Percentiles rank a stretch among this genome's conserved stretches.
Evolutionary conservation across 2,888 invertebrate genomes (phyloP).

Genomic region (Clusia tigrina): DNA sequence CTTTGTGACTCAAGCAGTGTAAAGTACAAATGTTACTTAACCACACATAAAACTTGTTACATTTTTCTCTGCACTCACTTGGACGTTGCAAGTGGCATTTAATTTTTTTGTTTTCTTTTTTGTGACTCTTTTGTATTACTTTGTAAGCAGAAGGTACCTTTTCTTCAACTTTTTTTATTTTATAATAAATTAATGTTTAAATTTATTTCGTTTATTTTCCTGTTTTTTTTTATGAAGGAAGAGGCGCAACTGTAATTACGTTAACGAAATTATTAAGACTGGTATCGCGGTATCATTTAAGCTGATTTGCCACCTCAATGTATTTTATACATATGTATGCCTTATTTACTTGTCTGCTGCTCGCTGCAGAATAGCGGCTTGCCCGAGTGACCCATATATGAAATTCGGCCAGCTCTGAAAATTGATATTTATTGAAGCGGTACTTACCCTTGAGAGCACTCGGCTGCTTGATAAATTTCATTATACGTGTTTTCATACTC

Average conservation of each 20-base stretch:
- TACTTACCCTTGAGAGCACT: background rate
- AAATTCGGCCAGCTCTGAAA: background rate
- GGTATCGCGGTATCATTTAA: background rate
- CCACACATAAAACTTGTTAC: background rate
- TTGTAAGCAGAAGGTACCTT: too few relatives aligned
- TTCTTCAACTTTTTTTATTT: too few relatives aligned
- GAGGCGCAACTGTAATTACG: too few relatives aligned
- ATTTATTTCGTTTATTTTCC: too few relatives aligned
- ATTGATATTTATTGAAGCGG: background rate
- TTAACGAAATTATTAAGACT: background rate
- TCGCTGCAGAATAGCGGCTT: background rate
- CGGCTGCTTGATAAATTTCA: background rate
- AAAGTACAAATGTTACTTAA: background rate
- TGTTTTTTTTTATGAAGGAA: too few relatives aligned
- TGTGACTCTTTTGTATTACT: too few relatives aligned
- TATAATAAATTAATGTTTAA: too few relatives aligned
- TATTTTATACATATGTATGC: background rate
- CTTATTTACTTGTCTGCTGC: background rate
- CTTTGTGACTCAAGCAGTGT: too few relatives aligned
- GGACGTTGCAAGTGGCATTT: background rate
- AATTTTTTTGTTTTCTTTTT: too few relatives aligned
- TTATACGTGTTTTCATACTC: too few relatives aligned
- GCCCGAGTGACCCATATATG: slow-evolving; percentile 4
- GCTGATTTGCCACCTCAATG: background rate
- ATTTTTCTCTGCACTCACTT: background rate